Conservation (phyloP, 2,113 vertebrate species). For the Arenaria interpres region DNA sequence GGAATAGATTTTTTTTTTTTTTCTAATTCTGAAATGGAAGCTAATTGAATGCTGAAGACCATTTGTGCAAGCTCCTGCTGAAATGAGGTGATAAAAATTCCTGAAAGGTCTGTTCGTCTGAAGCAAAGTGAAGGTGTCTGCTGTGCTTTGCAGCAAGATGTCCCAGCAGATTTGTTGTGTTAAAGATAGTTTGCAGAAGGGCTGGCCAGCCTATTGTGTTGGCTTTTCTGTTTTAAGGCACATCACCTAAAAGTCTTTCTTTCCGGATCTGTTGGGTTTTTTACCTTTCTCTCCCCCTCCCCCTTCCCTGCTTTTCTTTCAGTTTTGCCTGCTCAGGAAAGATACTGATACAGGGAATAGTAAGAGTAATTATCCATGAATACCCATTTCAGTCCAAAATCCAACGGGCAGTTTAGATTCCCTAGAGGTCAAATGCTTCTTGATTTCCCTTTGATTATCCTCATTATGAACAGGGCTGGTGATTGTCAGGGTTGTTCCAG, state of each 20-base stretch:
- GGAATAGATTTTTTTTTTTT: neutral
- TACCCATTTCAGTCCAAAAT: neutral
- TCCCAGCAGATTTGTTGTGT: neutral
- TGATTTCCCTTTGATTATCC: neutral
- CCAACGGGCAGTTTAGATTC: neutral
- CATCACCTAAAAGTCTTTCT: neutral
- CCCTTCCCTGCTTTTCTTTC: neutral
- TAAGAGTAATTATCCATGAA: neutral
- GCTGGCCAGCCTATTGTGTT: neutral
- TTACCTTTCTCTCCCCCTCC: neutral
- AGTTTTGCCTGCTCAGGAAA: neutral
- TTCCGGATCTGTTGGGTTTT: neutral
- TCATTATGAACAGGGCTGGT: neutral
- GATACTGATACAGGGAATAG: neutral
- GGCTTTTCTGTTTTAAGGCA: neutral
- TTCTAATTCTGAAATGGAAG: neutral
- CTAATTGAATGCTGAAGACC: neutral
- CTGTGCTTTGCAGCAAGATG: neutral
- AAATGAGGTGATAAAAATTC: neutral
- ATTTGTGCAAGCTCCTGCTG: neutral
- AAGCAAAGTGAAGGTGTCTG: neutral
- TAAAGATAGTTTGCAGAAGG: neutral
- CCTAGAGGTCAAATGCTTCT: neutral
- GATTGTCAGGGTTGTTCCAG: neutral
- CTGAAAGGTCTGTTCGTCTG: neutral